Conservation (phyloP, 2,113 vertebrate genomes). For the Phalacrocorax brasilianus region DNA sequence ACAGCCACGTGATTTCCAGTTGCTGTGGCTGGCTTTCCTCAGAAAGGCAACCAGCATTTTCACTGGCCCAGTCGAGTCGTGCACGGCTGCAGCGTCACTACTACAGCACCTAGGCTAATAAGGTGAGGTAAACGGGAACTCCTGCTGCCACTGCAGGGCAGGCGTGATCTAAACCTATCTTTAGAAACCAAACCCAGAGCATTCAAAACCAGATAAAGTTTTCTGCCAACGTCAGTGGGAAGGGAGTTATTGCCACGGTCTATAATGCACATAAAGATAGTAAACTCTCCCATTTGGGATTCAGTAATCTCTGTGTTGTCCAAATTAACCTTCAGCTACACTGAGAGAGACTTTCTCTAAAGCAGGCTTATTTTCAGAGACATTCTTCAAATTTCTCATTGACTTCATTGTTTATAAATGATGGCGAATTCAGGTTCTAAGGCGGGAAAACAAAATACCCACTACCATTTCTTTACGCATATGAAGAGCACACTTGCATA, state of each 20-base stretch:
- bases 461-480: background rate
- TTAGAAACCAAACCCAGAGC: background rate
- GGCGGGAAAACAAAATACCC: background rate
- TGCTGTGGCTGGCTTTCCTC: background rate
- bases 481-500: background rate
- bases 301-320: background rate
- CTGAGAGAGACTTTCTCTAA: background rate
- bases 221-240: background rate
- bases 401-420: background rate
- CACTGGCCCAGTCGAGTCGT: accelerated
- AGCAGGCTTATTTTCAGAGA: background rate
- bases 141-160: background rate
- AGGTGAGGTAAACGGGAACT: background rate
- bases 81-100: background rate
- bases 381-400: background rate
- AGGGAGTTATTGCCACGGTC: background rate
- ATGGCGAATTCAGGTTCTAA: background rate
- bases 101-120: background rate
- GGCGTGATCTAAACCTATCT: background rate
- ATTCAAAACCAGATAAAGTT: background rate
- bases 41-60: background rate
- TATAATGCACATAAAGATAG: background rate
- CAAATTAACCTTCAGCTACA: background rate
- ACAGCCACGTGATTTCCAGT: accelerated
- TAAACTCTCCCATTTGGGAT: background rate